Evolutionary conservation across 2,888 invertebrate species (phyloP).

Genomic region (Selenia dentaria): DNA sequence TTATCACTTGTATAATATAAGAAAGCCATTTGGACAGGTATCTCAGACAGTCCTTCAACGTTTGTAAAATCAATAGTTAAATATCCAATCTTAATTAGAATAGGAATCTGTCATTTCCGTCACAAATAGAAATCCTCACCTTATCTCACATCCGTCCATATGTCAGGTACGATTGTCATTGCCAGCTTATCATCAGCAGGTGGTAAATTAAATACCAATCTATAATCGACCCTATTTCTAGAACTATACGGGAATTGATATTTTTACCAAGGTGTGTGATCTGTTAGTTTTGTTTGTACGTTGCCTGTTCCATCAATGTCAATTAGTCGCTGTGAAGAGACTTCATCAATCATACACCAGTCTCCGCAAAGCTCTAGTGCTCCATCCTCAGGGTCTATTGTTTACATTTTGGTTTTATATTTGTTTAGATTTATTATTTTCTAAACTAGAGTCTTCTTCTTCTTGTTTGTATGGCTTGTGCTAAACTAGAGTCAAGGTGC

Average conservation of each 20-base stretch:
- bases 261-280: conserved; percentile 38
- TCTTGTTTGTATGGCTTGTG: no score
- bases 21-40: no score
- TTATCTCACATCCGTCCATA: conserved; percentile 55
- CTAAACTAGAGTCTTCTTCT: no score
- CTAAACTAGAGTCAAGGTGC: no score
- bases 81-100: conserved; percentile 46
- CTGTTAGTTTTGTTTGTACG: conserved; percentile 47
- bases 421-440: conserved; percentile 24
- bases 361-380: conserved; percentile 47
- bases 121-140: conserved; percentile 44
- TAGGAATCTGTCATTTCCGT: conserved; percentile 50
- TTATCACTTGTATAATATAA: no score
- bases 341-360: conserved; percentile 76
- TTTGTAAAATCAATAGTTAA: conserved; percentile 7
- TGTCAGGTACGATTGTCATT: conserved; percentile 49
- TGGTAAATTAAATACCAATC: conserved; percentile 17
- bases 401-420: conserved; percentile 56
- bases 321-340: conserved; percentile 79
- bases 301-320: conserved; percentile 81
- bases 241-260: conserved; percentile 30
- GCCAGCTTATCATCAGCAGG: conserved; percentile 21
- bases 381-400: conserved; percentile 66
- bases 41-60: no score
- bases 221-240: conserved; percentile 42